Evolutionary conservation across 2,113 vertebrate genomes (phyloP).

Genomic region (Mastomys natalensis): DNA sequence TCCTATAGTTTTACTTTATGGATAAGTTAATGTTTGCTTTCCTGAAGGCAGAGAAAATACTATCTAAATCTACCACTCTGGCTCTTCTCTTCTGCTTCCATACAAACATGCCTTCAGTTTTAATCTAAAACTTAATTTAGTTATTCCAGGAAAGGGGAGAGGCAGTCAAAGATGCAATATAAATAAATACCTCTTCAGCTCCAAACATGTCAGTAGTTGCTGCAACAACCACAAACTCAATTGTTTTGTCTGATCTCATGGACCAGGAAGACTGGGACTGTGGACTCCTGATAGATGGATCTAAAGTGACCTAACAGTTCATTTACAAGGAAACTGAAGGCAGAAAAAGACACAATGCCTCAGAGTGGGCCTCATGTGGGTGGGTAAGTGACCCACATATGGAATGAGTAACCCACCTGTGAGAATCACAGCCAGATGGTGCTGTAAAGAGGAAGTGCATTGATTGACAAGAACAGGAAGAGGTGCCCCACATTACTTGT

Average conservation of each 20-base stretch:
- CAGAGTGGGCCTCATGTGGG: not conserved
- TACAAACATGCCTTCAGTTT: not conserved
- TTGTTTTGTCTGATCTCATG: not conserved
- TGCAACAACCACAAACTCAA: not conserved
- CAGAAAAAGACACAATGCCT: not conserved
- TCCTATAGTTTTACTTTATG: not conserved
- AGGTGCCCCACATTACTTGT: not conserved
- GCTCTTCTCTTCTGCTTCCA: not conserved
- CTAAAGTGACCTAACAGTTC: not conserved
- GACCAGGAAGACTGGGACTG: not conserved
- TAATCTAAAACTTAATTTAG: constrained; percentile 54
- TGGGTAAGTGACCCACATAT: not conserved
- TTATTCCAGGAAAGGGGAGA: not conserved
- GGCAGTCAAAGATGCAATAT: not conserved
- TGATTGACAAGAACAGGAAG: not conserved
- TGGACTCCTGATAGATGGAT: not conserved
- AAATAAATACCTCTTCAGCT: constrained; percentile 24
- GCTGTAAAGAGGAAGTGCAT: not conserved
- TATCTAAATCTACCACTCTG: not conserved
- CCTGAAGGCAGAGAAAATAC: not conserved
- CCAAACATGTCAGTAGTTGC: not conserved
- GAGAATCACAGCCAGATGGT: too few species aligned
- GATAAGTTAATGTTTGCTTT: constrained; percentile 33
- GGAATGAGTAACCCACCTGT: not conserved
- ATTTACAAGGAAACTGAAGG: constrained; percentile 39